phyloP scores from a whole-genome alignment of 2,113 vertebrate genomes.

The Dasyurus viverrinus region DNA sequence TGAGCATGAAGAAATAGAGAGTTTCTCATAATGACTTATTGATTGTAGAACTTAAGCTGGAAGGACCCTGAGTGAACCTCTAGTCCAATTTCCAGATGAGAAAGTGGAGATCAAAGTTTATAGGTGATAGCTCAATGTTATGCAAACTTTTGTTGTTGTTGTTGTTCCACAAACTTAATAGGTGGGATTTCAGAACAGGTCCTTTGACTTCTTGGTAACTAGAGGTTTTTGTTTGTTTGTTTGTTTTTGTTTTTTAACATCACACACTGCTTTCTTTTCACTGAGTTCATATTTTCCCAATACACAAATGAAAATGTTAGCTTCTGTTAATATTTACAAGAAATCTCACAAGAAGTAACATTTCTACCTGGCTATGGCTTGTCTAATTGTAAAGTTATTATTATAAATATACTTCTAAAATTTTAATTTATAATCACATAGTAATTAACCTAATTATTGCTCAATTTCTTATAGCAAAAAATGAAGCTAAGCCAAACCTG shows the following conservation, averaged over 20 bases:
- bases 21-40: neutral
- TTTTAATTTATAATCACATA: neutral
- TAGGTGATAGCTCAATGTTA: neutral
- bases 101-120: neutral
- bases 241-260: neutral
- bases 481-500: neutral
- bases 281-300: neutral
- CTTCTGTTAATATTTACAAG: neutral
- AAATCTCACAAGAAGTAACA: neutral
- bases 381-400: neutral
- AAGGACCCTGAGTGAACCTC: neutral
- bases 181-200: neutral
- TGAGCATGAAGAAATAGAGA: neutral
- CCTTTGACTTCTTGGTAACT: neutral
- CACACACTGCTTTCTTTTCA: neutral
- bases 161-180: neutral
- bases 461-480: neutral
- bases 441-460: neutral
- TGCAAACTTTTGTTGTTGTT: neutral
- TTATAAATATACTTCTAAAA: neutral
- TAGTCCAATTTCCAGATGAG: neutral
- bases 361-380: neutral
- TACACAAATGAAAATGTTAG: neutral
- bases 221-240: too few species aligned
- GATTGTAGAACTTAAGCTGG: neutral